Conservation (phyloP, 2,113 vertebrate genomes). For the Scomber japonicus region DNA sequence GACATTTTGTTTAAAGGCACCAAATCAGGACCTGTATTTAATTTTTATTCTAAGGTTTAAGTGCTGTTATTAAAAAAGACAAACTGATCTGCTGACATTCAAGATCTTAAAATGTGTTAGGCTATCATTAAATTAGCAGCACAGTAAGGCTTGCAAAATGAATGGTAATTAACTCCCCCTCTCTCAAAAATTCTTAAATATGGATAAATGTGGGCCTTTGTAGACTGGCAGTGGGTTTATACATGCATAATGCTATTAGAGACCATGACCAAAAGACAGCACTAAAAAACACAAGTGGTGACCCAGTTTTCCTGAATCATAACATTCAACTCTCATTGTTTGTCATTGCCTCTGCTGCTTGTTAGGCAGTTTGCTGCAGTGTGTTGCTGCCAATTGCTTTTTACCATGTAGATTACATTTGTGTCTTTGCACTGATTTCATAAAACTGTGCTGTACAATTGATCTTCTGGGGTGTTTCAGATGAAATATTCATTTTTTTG, state of each 20-base stretch:
- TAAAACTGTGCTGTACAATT: neutral
- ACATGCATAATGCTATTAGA: conserved; percentile 56
- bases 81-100: neutral
- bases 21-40: neutral
- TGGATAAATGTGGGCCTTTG: conserved; percentile 17
- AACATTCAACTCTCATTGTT: conserved; percentile 44
- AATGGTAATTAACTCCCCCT: neutral
- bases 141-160: neutral
- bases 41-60: neutral
- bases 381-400: conserved; percentile 7
- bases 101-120: neutral
- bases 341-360: conserved; percentile 44
- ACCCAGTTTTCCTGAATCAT: conserved; percentile 70
- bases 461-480: too few relatives aligned
- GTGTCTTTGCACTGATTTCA: conserved; percentile 11
- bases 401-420: neutral
- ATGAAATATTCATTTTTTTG: neutral
- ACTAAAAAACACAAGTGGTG: conserved; percentile 58
- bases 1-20: neutral
- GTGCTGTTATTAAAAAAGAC: neutral
- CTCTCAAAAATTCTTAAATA: neutral
- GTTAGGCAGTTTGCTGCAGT: conserved; percentile 33
- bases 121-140: neutral
- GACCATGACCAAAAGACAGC: conserved; percentile 52
- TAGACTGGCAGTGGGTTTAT: conserved; percentile 43